Conservation (phyloP, 2,888 invertebrate genomes). For the Tachina grossa region DNA sequence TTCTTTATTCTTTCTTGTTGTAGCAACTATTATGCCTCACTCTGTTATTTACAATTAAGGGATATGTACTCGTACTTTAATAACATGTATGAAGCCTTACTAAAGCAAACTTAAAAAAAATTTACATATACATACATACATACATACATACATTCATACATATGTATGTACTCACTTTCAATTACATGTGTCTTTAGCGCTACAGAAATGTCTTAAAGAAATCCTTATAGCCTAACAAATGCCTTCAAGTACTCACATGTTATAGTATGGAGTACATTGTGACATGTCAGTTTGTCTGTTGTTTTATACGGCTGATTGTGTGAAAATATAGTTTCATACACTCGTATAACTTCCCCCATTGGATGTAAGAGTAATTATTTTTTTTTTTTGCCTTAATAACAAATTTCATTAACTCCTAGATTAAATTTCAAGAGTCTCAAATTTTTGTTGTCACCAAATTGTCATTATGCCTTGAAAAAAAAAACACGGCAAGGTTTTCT, state of each 20-base stretch:
- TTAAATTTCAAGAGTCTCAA: conserved; percentile 62
- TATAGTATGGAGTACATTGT: too few species aligned
- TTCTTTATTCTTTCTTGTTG: not conserved
- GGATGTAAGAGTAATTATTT: conserved; percentile 1
- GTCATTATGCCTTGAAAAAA: conserved; percentile 13
- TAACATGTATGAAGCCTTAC: conserved; percentile 55
- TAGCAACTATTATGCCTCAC: not conserved
- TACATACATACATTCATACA: not conserved
- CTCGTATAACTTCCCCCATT: conserved; percentile 52
- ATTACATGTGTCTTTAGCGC: conserved; percentile 36
- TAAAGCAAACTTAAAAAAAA: conserved; percentile 1
- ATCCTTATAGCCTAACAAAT: conserved; percentile 32
- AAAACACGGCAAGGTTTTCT: conserved; percentile 3
- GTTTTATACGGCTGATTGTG: not conserved
- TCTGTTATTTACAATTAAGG: conserved; percentile 49
- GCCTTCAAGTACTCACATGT: conserved; percentile 21
- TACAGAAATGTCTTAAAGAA: conserved; percentile 52
- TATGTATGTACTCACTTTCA: not conserved
- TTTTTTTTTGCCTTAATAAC: conserved; percentile 30
- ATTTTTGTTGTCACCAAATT: conserved; percentile 58
- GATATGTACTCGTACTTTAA: not conserved
- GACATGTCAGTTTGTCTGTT: conserved; percentile 23
- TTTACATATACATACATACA: not conserved
- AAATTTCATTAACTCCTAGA: conserved; percentile 66
- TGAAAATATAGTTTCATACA: conserved; percentile 9